Evolutionary conservation across 2,888 invertebrate species (phyloP), one percentile per base, ranked within the genome.

Genomic region (Troides oblongomaculatus): DNA sequence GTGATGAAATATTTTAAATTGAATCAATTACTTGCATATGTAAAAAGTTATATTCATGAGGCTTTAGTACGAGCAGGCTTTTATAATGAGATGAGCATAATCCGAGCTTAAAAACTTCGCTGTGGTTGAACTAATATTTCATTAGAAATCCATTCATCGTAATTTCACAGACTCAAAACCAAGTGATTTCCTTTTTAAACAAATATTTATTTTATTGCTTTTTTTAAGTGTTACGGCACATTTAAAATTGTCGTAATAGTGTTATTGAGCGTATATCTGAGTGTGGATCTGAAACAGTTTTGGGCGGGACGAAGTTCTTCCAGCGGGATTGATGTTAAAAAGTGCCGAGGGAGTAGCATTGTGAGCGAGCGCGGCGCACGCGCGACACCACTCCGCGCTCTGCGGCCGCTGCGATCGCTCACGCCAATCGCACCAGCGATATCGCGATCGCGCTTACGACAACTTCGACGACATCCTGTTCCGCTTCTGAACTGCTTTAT

Each of bases 371-470:
- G 82, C 74, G 83, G 90, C 92, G 92, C 92, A 92, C 81, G 92
- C 92, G 92, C 92, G 90, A 83, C 84, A 85, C 71, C 92, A 92
- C 85, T 90, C 84, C 80, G 84, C 76, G 79, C 77, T 81, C 75
- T 82, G 85, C 82, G 68, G 81, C 79, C 86, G 85, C 78, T 82
- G 84, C 81, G 88, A 81, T 77, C 83, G 85, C 88, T 85, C 89
- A 81, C 81, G 86, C 81, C 82, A 75, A 78, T 73, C 76, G 75
- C 73, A 66, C 69, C 71, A 72, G 73, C 72, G 71, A 76, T 68
- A 74, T 74, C 73, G 73, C 78, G 78, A 79, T 81, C 79, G 81
- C 75, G 82, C 81, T 79, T 84, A 78, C 80, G 81, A 83, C 82
- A 81, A 77, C 77, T 71, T 62, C 72, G 71, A 64, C 65, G 30